Base-by-base conservation (phyloP, 2,888 invertebrate genomes). In the Limenitis camilla region DNA sequence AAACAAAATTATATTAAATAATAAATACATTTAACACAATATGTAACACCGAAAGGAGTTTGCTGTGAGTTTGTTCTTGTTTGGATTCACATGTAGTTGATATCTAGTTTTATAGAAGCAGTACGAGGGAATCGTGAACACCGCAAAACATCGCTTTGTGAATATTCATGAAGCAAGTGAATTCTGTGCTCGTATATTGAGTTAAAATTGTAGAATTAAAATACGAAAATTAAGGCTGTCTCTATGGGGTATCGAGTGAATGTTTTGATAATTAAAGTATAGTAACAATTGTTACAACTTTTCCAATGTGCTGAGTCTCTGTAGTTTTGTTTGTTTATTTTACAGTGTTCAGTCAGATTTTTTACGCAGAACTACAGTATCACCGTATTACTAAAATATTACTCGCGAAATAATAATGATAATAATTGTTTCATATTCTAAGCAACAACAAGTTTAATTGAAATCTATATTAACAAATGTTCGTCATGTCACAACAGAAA, bases 161-260 rank as follows among this genome's bases (percentile, higher is more conserved):
- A 52, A 57, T 54, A 54, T 52, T 57, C 46, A 49, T 52, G 35
- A 52, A 38, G 30, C 40, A 45, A 53, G 43, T 40, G 28, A 4
- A 40, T 5, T 30, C 10, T 5, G 28, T 1, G 28, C 9, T 40
- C 11, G 11, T 40, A 41, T 46, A 36, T 46, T 49, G 46, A 39
- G 39, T 27, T 47, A 9, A 30, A 42, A n/a, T 36, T 40, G 43
- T 49, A 9, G 35, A 33, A 49, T 27, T 38, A 40, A 6, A 40
- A 40, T 43, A 31, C 4, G 35, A 19, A 43, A 47, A n/a, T 42
- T 42, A n/a, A 19, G 19, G 19, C 3, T 19, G 3, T 19, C 19
- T 19, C 19, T 19, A 3, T 19, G 19, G 19, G 19, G 19, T 19
- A 19, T 19, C 19, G 19, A 19, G 19, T 19, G 19, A 19, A 19